Evolutionary conservation across 2,113 vertebrate species (phyloP).

Genomic region (Beaufortia kweichowensis): DNA sequence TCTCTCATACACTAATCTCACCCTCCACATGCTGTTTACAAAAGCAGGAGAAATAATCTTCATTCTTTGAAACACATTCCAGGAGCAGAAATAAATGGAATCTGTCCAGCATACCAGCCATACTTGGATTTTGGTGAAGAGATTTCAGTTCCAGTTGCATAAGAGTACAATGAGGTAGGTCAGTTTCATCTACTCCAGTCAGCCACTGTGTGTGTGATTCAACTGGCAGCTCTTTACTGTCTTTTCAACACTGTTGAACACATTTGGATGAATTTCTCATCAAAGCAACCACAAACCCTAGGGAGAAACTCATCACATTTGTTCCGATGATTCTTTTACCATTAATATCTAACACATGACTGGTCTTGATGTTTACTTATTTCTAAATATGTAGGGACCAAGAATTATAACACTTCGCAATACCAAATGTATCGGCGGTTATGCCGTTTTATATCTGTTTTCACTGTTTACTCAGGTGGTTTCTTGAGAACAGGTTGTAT

Average conservation of each 20-base stretch:
- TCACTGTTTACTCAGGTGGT: conserved; percentile 23
- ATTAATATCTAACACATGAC: conserved; percentile 26
- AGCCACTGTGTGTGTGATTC: conserved; percentile 24
- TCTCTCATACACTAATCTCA: neutral
- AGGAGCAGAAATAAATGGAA: conserved; percentile 61
- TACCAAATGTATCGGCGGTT: neutral
- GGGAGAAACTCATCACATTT: conserved; percentile 32
- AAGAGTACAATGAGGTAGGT: conserved; percentile 54
- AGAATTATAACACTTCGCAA: neutral
- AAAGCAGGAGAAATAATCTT: conserved; percentile 64
- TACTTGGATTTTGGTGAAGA: conserved; percentile 58
- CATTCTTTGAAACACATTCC: conserved; percentile 74
- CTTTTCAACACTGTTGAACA: conserved; percentile 27
- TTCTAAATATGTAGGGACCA: neutral
- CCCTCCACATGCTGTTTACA: conserved; percentile 62
- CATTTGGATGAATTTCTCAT: conserved; percentile 32
- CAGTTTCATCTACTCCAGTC: conserved; percentile 39
- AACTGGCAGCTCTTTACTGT: conserved; percentile 36
- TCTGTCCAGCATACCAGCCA: conserved; percentile 58
- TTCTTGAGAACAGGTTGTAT: neutral
- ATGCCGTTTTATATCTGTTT: no score
- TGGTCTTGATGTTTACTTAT: conserved; percentile 20
- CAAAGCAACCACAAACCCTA: conserved; percentile 24
- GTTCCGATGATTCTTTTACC: conserved; percentile 20
- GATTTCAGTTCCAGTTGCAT: conserved; percentile 51